Conservation (phyloP, 1,140 invertebrate genomes). For the Zophobas atratus region DNA sequence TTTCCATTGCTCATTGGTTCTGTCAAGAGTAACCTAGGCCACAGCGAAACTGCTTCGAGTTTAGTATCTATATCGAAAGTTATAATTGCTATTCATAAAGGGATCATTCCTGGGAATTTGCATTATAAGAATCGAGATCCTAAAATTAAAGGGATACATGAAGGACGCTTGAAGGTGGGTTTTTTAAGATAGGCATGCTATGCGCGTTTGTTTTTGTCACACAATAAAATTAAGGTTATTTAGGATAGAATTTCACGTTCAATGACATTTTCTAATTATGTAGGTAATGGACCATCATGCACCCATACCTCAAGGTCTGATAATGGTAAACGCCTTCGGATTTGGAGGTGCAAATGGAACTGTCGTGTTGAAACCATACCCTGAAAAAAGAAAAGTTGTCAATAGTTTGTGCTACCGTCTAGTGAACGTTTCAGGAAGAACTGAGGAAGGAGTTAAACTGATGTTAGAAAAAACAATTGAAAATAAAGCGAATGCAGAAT, state of each 20-base stretch:
- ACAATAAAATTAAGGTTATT: no score
- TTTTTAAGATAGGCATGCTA: not conserved
- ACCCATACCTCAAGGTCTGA: constrained; percentile 71
- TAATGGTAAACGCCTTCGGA: constrained; percentile 74
- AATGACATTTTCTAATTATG: not conserved
- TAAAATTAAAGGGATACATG: constrained; percentile 79
- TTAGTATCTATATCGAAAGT: constrained; percentile 87
- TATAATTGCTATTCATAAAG: constrained; percentile 79
- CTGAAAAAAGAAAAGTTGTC: constrained; percentile 68
- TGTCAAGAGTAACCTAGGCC: constrained; percentile 94
- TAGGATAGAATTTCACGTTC: no score
- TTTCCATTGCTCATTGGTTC: constrained; percentile 83
- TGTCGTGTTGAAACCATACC: constrained; percentile 73
- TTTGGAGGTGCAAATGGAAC: constrained; percentile 79
- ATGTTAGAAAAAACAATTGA: constrained; percentile 78
- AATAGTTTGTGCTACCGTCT: constrained; percentile 71
- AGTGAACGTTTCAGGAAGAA: constrained; percentile 75
- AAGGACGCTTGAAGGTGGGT: constrained; percentile 77
- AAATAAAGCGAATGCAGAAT: constrained; percentile 72
- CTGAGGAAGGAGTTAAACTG: constrained; percentile 77
- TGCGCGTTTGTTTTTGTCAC: no score
- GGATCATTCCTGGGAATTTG: constrained; percentile 83
- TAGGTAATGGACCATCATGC: constrained; percentile 73
- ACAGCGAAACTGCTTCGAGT: constrained; percentile 91
- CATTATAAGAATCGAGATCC: constrained; percentile 82